These are phyloP conservation scores for Pseudonaja textilis DNA, from an alignment of 2,113 vertebrate genomes.

Conservation along the genomic window DNA sequence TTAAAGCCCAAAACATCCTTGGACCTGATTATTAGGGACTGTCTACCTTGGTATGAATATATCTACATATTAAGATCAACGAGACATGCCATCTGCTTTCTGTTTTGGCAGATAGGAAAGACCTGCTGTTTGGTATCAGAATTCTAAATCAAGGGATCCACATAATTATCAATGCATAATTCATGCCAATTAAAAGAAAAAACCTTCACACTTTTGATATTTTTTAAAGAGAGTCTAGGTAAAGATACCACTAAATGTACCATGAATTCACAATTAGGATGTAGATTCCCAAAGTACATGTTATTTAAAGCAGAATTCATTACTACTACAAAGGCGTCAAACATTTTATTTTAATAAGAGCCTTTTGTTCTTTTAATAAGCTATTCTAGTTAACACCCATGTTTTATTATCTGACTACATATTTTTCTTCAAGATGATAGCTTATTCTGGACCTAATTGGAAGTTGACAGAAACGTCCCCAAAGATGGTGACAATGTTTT, in stretches of 20 bases:
- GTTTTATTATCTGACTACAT: background rate
- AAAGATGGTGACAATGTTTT: background rate
- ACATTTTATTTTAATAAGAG: background rate
- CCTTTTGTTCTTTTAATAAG: background rate
- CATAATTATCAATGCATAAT: background rate
- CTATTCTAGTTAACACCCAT: background rate
- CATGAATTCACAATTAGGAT: background rate
- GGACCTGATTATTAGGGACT: background rate
- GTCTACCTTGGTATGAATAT: background rate
- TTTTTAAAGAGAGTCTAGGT: background rate
- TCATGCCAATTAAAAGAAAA: background rate
- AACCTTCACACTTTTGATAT: background rate
- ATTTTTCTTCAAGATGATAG: background rate
- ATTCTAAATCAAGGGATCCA: background rate
- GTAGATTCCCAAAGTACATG: background rate
- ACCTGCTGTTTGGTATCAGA: background rate
- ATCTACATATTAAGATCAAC: background rate
- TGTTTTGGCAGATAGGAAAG: background rate
- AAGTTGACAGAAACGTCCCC: background rate
- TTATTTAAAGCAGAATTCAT: background rate
- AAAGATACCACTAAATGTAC: background rate
- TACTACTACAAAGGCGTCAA: background rate
- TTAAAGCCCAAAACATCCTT: background rate
- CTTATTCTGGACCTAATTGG: background rate
- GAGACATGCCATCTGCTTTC: background rate